Base-by-base conservation (phyloP, 1,140 invertebrate species). In the Amyelois transitella region DNA sequence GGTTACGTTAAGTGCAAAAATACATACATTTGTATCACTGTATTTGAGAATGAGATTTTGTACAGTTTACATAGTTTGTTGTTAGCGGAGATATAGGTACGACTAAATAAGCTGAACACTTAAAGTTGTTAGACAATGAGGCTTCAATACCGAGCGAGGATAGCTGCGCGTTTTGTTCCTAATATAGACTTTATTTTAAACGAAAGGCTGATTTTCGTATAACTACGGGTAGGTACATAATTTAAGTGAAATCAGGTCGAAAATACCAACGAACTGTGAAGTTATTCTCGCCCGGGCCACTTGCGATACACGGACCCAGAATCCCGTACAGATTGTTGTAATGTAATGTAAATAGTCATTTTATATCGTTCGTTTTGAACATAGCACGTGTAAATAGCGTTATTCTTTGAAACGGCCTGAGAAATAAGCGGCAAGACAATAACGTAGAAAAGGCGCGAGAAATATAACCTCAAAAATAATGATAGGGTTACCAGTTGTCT, bases 111-210 rank as follows among this genome's bases (percentile, higher is more conserved):
- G 44, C 20, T 18, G 45, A 21, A 48, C 45, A 56, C 58, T 60
- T 59, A 21, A 21, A 21, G 43, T 45, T 54, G 55, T 55, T 44
- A 61, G 52, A 60, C 48, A 59, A 51, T 60, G 60, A 66, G 59
- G 56, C 55, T 66, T 59, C 6, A 59, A 8, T 54, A 51, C 65
- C 60, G 50, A 58, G 73, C 75, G 78, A 72, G 74, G 70, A 73
- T 76, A 68, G 68, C 77, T 73, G 69, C 58, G 62, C 78, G 77
- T 74, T 76, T 71, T 62, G 82, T 86, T 84, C 77, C 82, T 86
- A 81, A 66, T 57, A 61, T 77, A 79, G 72, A 77, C 75, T 77
- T 78, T 78, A 81, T 75, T 78, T 78, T 71, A 60, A 64, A 72
- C 60, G 55, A 70, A 82, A 83, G 80, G 82, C 80, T 81, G 82